A percentile compares a stretch with the other conserved stretches of the same genome.
Conservation (phyloP, 2,797 vertebrate genomes). For the Lacerta agilis region DNA sequence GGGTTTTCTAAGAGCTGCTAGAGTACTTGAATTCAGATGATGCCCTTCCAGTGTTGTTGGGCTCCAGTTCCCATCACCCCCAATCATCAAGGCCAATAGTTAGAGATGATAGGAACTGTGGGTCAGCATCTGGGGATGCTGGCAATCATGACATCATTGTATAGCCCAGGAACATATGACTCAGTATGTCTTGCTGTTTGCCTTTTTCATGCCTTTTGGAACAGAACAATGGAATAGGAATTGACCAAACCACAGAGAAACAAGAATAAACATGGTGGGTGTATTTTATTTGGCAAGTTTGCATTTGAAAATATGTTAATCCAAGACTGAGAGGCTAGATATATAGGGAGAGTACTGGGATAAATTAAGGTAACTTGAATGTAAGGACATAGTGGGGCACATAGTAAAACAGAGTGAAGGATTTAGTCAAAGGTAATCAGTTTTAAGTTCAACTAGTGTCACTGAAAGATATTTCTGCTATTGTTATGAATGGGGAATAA, state of each 20-base stretch:
- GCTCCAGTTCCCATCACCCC: too few species aligned
- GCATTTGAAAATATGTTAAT: constrained; percentile 58
- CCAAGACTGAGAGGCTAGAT: constrained; percentile 43
- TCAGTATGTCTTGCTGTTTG: constrained; percentile 64
- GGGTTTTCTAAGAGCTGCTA: constrained; percentile 56
- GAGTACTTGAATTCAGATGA: constrained; percentile 31
- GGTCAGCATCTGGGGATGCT: too few species aligned
- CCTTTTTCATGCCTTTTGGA: constrained; percentile 49
- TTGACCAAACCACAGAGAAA: constrained; percentile 63
- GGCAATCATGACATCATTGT: background rate
- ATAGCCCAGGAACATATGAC: constrained; percentile 54
- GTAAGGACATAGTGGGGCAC: background rate
- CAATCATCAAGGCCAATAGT: too few species aligned
- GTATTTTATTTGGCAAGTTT: constrained; percentile 50
- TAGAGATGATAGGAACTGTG: too few species aligned
- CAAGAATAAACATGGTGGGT: constrained; percentile 55
- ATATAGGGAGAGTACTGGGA: constrained; percentile 31
- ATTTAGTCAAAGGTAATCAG: background rate
- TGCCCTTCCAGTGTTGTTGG: too few species aligned
- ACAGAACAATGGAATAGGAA: constrained; percentile 63
- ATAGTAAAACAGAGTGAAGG: background rate
- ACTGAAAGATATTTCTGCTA: background rate
- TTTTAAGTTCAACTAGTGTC: background rate
- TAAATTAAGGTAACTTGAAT: background rate
- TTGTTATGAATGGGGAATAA: background rate